Conservation (phyloP, 1,140 invertebrate species). For the Achroia grisella region DNA sequence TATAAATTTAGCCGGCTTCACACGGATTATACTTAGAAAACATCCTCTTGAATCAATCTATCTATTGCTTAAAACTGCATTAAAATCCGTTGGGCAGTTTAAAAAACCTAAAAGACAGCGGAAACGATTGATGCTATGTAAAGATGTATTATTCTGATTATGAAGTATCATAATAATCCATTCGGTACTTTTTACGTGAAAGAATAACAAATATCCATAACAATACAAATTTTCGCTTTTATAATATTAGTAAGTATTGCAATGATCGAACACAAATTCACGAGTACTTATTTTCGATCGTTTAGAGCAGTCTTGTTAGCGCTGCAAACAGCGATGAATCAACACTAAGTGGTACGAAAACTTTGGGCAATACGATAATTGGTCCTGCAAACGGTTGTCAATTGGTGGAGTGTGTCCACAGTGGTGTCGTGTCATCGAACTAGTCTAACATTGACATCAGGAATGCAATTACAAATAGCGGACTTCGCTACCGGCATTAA, state of each 20-base stretch:
- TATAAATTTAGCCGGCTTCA: too few relatives aligned
- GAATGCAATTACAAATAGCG: too few relatives aligned
- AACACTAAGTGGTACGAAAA: slow-evolving; percentile 21
- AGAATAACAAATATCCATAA: background rate
- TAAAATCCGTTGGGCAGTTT: too few relatives aligned
- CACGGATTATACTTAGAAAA: too few relatives aligned
- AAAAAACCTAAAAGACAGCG: too few relatives aligned
- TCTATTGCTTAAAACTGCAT: too few relatives aligned
- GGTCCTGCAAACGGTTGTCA: slow-evolving; percentile 29
- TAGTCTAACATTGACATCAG: slow-evolving; percentile 7
- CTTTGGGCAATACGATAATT: slow-evolving; percentile 39
- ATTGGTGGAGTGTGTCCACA: slow-evolving; percentile 21
- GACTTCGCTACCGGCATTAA: too few relatives aligned
- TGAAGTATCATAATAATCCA: too few relatives aligned
- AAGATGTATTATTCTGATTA: too few relatives aligned
- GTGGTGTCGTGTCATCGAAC: slow-evolving; percentile 35
- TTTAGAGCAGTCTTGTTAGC: slow-evolving; percentile 18
- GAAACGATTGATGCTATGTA: too few relatives aligned
- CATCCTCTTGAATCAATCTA: too few relatives aligned
- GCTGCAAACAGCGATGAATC: slow-evolving; percentile 34
- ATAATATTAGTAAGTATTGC: background rate
- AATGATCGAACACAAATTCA: background rate
- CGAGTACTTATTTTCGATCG: background rate
- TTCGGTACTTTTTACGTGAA: background rate
- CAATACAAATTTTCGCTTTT: background rate